phyloP scores from a whole-genome alignment of 1,140 invertebrate species.

The Hyposmocoma kahamanoa region DNA sequence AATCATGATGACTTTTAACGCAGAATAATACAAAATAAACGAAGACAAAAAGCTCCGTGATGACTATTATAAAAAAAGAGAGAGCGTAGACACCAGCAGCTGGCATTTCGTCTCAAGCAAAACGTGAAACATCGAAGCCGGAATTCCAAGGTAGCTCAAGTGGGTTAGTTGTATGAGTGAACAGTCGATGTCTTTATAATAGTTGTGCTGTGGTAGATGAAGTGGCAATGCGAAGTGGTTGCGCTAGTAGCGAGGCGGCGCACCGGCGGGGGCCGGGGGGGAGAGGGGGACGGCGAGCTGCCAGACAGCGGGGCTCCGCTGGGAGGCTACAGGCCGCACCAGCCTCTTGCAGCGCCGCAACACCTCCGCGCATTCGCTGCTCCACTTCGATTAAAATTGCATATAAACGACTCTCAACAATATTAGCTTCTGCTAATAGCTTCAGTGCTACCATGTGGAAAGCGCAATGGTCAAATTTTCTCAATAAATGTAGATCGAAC shows the following conservation, averaged over 20 bases:
- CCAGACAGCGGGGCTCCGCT: constrained; percentile 70
- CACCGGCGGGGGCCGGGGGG: constrained; percentile 20
- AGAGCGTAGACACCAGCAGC: too few relatives aligned
- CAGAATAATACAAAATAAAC: too few relatives aligned
- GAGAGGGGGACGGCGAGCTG: constrained; percentile 28
- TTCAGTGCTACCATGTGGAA: too few relatives aligned
- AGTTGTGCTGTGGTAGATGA: constrained; percentile 30
- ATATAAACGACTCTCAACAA: too few relatives aligned
- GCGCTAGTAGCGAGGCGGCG: constrained; percentile 34
- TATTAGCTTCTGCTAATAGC: too few relatives aligned
- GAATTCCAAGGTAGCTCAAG: constrained; percentile 10
- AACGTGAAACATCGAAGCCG: neutral
- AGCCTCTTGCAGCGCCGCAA: constrained; percentile 56
- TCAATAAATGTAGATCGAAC: too few relatives aligned
- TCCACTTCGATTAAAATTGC: constrained; percentile 45
- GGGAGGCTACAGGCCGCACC: constrained; percentile 57
- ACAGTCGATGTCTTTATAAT: constrained; percentile 21
- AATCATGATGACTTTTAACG: too few relatives aligned
- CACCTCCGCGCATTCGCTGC: constrained; percentile 32
- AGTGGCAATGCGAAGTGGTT: constrained; percentile 44
- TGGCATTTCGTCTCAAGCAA: too few relatives aligned
- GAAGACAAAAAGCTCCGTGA: too few relatives aligned
- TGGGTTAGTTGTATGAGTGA: constrained; percentile 19
- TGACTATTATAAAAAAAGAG: too few relatives aligned
- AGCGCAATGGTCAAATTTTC: too few relatives aligned